Evolutionary conservation across 2,888 invertebrate genomes (phyloP).

Genomic region (Tachina grossa): DNA sequence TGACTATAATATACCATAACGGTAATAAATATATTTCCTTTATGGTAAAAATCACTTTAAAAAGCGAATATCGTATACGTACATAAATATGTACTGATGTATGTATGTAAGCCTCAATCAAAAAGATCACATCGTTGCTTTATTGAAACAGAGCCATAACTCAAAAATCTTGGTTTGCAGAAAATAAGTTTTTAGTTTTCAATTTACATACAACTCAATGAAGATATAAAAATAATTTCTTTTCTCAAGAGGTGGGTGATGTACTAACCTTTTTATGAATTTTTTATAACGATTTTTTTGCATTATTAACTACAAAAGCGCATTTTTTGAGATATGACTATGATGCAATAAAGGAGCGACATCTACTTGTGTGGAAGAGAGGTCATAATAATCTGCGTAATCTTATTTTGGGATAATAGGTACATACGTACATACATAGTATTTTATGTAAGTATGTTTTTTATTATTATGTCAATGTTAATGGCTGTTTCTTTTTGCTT

Average conservation of each 20-base stretch:
- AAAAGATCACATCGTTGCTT: not conserved
- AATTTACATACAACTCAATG: too few species aligned
- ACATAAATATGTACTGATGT: not conserved
- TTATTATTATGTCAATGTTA: conserved; percentile 59
- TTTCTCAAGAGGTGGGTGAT: too few species aligned
- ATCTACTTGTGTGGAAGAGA: conserved; percentile 14
- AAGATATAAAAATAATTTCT: too few species aligned
- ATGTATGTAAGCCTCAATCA: conserved; percentile 8
- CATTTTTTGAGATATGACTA: too few species aligned
- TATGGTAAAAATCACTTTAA: conserved; percentile 44
- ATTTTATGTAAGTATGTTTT: not conserved
- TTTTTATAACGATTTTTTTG: too few species aligned
- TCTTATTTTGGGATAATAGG: conserved; percentile 34
- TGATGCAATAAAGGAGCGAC: too few species aligned
- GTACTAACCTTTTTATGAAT: too few species aligned
- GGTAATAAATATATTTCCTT: conserved; percentile 64
- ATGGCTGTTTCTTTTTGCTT: conserved; percentile 6
- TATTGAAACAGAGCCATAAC: too few species aligned
- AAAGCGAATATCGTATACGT: not conserved
- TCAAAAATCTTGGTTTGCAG: too few species aligned
- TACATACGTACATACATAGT: too few species aligned
- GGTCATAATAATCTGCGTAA: conserved; percentile 31
- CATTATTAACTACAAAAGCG: too few species aligned
- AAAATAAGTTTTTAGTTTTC: too few species aligned
- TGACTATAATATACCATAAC: conserved; percentile 59